Conservation (phyloP, 2,113 vertebrate species). For the Otocyon megalotis region DNA sequence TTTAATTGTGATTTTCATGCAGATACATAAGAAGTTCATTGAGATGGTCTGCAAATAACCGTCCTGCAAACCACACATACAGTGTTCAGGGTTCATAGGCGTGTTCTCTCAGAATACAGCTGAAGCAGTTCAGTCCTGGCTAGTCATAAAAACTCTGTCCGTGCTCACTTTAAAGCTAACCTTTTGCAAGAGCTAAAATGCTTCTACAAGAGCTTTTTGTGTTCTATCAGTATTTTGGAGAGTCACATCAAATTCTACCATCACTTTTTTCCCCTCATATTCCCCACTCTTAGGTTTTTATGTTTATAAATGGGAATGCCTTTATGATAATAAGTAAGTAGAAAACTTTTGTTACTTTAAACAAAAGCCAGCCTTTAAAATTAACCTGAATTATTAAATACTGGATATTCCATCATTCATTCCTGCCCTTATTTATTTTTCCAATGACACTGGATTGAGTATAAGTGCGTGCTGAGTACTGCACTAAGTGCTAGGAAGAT, state of each 20-base stretch:
- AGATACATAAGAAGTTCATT: constrained; percentile 32
- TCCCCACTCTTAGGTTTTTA: background rate
- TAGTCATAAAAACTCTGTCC: background rate
- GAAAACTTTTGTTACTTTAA: background rate
- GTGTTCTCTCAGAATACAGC: background rate
- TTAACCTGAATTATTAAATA: background rate
- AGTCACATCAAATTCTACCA: background rate
- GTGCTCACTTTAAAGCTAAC: background rate
- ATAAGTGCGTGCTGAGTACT: background rate
- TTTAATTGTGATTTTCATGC: constrained; percentile 43
- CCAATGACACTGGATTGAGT: background rate
- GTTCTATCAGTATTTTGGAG: background rate
- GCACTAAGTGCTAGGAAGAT: background rate
- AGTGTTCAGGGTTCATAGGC: background rate
- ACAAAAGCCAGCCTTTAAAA: background rate
- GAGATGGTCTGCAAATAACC: background rate
- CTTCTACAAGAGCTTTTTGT: background rate
- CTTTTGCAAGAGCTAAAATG: background rate
- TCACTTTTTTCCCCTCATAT: background rate
- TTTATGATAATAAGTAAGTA: background rate
- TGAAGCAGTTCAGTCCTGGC: background rate
- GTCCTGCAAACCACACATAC: background rate
- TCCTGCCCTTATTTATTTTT: background rate
- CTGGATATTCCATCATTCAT: background rate
- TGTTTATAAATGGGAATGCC: background rate